Evolutionary conservation across 2,888 invertebrate genomes (phyloP).

Genomic region (Standfussiana lucernea): DNA sequence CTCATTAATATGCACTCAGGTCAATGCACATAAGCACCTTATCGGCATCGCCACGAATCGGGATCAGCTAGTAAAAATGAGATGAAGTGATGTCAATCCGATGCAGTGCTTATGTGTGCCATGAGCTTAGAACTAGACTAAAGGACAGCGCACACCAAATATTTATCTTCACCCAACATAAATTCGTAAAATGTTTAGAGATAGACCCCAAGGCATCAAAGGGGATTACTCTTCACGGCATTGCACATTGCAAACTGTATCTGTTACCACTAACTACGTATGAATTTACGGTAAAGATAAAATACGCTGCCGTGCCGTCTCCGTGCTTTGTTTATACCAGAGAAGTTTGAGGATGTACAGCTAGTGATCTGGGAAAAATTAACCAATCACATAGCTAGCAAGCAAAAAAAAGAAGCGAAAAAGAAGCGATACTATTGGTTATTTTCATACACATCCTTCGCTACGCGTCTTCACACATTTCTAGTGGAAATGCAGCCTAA

Average conservation of each 20-base stretch:
- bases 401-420: background rate
- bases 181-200: background rate
- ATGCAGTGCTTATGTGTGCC: background rate
- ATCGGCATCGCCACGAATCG: background rate
- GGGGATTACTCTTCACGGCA: background rate
- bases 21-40: background rate
- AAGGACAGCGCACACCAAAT: background rate
- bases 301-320: background rate
- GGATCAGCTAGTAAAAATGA: background rate
- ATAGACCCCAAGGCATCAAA: background rate
- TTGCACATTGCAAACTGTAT: background rate
- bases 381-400: background rate
- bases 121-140: background rate
- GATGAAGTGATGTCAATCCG: background rate
- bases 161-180: background rate
- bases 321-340: background rate
- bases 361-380: background rate
- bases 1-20: slow-evolving; percentile 9
- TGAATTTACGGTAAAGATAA: background rate
- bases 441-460: background rate
- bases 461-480: background rate
- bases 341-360: background rate
- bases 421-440: background rate
- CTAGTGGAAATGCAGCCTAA: background rate
- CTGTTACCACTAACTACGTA: background rate